phyloP scores from a whole-genome alignment of 2,888 invertebrate genomes.

The Podabrus alpinus region DNA sequence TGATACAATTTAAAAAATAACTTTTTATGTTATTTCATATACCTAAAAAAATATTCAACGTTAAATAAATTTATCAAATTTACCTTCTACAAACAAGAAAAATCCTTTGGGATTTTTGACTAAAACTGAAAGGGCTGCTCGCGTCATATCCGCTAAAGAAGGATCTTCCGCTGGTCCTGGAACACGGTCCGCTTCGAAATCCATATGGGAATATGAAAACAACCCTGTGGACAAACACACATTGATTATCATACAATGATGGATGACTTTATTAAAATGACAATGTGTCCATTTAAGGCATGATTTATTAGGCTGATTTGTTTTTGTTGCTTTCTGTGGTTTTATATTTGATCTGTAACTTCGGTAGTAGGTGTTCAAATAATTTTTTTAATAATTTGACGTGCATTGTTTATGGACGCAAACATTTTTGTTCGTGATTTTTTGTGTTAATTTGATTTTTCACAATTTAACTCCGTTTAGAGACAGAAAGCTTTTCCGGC shows the following conservation, averaged over 20 bases:
- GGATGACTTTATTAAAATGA: conserved; percentile 13
- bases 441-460: neutral
- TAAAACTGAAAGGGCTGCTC: conserved; percentile 71
- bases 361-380: neutral
- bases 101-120: conserved; percentile 75
- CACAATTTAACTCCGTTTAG: neutral
- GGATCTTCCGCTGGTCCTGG: conserved; percentile 71
- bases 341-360: neutral
- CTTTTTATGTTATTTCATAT: neutral
- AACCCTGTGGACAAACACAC: conserved; percentile 59
- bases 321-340: conserved; percentile 1
- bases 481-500: neutral
- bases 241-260: conserved; percentile 9
- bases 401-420: neutral
- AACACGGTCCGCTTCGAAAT: conserved; percentile 75
- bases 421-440: neutral
- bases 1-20: neutral
- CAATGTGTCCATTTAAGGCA: conserved; percentile 3
- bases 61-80: conserved; percentile 37
- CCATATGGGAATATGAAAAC: conserved; percentile 80
- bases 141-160: conserved; percentile 76
- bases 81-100: conserved; percentile 76
- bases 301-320: neutral
- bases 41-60: neutral
- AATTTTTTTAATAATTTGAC: neutral